phyloP scores from a whole-genome alignment of 2,113 vertebrate genomes.

The Haemorhous mexicanus region DNA sequence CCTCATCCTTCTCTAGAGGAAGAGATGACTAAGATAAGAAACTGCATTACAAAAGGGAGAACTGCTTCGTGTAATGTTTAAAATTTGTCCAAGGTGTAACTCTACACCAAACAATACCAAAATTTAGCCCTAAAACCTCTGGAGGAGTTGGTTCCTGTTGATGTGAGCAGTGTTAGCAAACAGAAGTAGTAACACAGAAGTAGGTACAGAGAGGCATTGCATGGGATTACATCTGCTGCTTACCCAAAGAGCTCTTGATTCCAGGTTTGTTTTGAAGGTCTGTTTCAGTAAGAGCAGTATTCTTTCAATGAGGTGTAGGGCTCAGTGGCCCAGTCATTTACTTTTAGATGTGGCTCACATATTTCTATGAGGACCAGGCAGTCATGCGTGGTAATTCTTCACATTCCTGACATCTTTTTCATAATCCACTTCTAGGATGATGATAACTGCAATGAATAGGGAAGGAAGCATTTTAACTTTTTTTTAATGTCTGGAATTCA shows the following conservation, averaged over 20 bases:
- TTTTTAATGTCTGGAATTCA: background rate
- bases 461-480: background rate
- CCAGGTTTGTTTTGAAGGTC: background rate
- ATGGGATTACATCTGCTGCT: background rate
- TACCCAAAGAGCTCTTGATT: background rate
- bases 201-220: background rate
- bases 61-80: background rate
- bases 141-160: background rate
- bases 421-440: constrained; percentile 38
- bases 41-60: background rate
- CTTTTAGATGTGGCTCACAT: constrained; percentile 25
- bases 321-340: background rate
- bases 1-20: background rate
- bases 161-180: background rate
- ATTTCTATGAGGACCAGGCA: constrained; percentile 39
- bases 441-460: background rate
- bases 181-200: background rate
- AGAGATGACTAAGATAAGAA: background rate
- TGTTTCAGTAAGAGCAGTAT: background rate
- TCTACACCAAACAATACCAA: background rate
- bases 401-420: constrained; percentile 59
- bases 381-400: constrained; percentile 46
- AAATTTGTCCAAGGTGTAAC: background rate
- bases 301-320: background rate
- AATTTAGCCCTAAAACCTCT: background rate